A percentile compares a stretch with the other conserved stretches of the same genome.
These are phyloP conservation scores for Carduelis carduelis DNA, from an alignment of 2,797 vertebrate genomes.

Conservation along the genomic window DNA sequence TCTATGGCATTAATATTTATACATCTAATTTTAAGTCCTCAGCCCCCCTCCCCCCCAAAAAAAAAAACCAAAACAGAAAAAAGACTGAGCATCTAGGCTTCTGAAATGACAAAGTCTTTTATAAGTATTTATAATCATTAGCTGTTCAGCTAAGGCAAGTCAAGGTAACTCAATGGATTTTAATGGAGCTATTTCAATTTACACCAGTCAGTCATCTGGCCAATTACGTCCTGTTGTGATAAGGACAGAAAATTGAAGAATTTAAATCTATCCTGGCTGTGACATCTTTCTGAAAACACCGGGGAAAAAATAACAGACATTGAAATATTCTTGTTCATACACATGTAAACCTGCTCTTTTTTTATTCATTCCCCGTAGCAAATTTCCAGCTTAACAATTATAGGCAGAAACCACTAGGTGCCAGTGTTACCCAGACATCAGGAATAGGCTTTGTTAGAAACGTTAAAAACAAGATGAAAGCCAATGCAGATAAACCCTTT, in stretches of 20 bases:
- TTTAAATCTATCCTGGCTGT: neutral
- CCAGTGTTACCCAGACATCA: slow-evolving; percentile 48
- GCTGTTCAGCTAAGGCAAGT: neutral
- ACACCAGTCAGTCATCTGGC: neutral
- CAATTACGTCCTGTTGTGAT: neutral
- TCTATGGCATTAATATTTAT: neutral
- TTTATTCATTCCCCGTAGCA: neutral
- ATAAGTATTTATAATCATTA: neutral
- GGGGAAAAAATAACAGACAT: neutral
- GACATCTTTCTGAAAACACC: neutral
- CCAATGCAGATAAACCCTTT: neutral
- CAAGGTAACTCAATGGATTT: neutral
- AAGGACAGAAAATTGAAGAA: neutral
- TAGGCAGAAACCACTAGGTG: slow-evolving; percentile 59
- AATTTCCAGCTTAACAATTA: neutral
- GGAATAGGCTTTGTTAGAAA: neutral
- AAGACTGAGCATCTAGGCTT: neutral
- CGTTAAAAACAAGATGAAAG: neutral
- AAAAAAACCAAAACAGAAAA: neutral
- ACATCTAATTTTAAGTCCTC: neutral
- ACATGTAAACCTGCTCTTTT: neutral
- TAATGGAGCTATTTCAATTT: neutral
- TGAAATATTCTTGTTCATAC: neutral
- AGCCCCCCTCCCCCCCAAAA: neutral
- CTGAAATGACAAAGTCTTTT: neutral